phyloP scores from a whole-genome alignment of 2,113 vertebrate genomes.

The Rhinolophus sinicus region DNA sequence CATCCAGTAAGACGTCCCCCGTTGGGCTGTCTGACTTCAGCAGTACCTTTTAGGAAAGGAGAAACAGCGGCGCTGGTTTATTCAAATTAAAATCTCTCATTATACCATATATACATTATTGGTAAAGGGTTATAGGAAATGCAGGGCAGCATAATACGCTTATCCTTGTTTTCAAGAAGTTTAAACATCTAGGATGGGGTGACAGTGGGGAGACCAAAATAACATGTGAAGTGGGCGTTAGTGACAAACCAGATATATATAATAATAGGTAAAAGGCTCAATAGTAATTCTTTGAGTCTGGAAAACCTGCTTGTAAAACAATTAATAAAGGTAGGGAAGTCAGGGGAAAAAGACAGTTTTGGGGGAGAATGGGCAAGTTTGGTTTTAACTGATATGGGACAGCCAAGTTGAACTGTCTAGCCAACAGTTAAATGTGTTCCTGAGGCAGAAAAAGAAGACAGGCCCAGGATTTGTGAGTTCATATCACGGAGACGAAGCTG shows the following conservation, averaged over 20 bases:
- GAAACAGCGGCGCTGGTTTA: conserved; percentile 21
- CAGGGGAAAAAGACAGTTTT: neutral
- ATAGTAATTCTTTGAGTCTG: conserved; percentile 4
- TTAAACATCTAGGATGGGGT: neutral
- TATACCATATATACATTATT: neutral
- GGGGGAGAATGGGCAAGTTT: neutral
- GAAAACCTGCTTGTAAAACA: conserved; percentile 12
- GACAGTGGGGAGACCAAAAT: neutral
- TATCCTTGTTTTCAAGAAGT: neutral
- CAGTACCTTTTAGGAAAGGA: conserved; percentile 84
- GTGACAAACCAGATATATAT: neutral
- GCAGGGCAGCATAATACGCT: neutral
- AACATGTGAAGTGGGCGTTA: neutral
- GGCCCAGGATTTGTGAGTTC: conserved; percentile 18
- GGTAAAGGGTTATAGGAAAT: neutral
- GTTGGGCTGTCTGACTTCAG: conserved; percentile 88
- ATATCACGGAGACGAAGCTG: neutral
- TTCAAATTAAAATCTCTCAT: conserved; percentile 33
- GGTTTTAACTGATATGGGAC: conserved; percentile 7
- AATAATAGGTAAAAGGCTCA: neutral
- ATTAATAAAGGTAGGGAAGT: neutral
- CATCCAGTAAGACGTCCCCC: conserved; percentile 89
- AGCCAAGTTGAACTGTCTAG: conserved; percentile 3
- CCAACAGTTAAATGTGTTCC: neutral
- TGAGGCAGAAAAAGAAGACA: conserved; percentile 20